Percentiles rank a stretch among this genome's conserved stretches.
Conservation (phyloP, 2,113 vertebrate genomes). For the Alexandromys fortis region DNA sequence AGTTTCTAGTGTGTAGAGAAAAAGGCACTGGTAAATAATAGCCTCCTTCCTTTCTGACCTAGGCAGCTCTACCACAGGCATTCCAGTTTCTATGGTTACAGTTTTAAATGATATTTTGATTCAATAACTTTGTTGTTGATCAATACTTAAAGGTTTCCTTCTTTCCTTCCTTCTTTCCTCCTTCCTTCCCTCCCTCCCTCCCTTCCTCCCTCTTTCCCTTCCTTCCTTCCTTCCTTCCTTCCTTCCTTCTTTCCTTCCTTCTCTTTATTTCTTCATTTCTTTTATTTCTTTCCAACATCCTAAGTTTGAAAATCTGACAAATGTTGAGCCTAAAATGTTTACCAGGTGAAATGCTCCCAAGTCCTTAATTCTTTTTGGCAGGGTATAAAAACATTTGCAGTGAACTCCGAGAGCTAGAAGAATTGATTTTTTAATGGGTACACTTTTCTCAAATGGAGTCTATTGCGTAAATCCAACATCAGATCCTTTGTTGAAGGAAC, state of each 20-base stretch:
- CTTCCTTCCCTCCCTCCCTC: no score
- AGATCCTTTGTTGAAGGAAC: constrained; percentile 63
- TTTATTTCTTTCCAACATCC: constrained; percentile 14
- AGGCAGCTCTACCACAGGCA: constrained; percentile 68
- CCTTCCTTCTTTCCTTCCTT: neutral
- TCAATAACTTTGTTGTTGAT: constrained; percentile 67
- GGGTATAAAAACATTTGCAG: constrained; percentile 76
- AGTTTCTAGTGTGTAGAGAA: constrained; percentile 44
- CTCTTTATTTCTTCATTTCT: neutral
- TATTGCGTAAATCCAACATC: constrained; percentile 70
- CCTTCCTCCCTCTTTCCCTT: no score
- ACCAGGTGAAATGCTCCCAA: constrained; percentile 69
- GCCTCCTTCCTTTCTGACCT: constrained; percentile 61
- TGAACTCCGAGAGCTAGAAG: constrained; percentile 72
- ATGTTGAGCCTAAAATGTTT: constrained; percentile 74
- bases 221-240: neutral
- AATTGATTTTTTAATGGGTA: constrained; percentile 80
- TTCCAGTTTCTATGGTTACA: constrained; percentile 77
- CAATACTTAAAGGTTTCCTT: constrained; percentile 59
- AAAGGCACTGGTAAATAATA: constrained; percentile 19
- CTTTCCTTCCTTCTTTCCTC: no score
- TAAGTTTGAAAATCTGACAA: constrained; percentile 75
- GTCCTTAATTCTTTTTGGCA: constrained; percentile 66
- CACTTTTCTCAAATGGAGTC: constrained; percentile 77
- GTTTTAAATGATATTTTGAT: constrained; percentile 76